Conservation (phyloP, 2,888 invertebrate species). For the Lasioglossum pauxillum region DNA sequence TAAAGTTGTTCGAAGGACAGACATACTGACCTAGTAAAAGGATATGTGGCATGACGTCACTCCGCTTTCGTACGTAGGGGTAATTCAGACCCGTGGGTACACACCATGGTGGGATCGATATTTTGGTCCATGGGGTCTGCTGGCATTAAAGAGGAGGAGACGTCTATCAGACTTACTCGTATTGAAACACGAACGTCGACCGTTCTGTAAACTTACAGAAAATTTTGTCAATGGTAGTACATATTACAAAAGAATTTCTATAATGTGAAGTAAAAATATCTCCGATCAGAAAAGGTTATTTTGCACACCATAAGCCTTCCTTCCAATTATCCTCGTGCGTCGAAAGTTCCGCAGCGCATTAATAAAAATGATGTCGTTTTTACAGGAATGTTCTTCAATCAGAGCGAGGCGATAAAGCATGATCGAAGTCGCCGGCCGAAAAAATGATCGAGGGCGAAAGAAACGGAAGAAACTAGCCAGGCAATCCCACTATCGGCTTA, state of each 20-base stretch:
- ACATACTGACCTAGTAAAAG: conserved; percentile 82
- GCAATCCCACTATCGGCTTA: conserved; percentile 68
- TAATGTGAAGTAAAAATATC: too few relatives aligned
- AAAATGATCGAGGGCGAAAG: conserved; percentile 18
- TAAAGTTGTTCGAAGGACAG: conserved; percentile 46
- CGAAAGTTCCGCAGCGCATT: neutral
- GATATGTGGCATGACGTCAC: conserved; percentile 80
- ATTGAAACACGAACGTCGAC: neutral
- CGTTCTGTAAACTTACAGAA: neutral
- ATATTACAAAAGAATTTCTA: too few relatives aligned
- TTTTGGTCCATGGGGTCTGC: conserved; percentile 75
- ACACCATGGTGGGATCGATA: conserved; percentile 78
- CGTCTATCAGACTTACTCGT: conserved; percentile 36
- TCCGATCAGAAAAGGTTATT: neutral
- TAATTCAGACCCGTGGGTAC: conserved; percentile 74
- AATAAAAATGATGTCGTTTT: neutral
- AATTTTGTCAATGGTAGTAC: too few relatives aligned
- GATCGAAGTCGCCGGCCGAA: neutral
- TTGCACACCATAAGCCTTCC: neutral
- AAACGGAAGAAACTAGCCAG: conserved; percentile 34
- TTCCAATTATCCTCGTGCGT: neutral
- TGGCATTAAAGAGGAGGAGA: conserved; percentile 76
- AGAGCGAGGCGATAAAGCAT: neutral
- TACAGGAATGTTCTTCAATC: neutral
- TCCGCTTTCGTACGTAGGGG: conserved; percentile 73